Evolutionary conservation across 2,797 vertebrate genomes (phyloP).

Genomic region (Manis javanica): DNA sequence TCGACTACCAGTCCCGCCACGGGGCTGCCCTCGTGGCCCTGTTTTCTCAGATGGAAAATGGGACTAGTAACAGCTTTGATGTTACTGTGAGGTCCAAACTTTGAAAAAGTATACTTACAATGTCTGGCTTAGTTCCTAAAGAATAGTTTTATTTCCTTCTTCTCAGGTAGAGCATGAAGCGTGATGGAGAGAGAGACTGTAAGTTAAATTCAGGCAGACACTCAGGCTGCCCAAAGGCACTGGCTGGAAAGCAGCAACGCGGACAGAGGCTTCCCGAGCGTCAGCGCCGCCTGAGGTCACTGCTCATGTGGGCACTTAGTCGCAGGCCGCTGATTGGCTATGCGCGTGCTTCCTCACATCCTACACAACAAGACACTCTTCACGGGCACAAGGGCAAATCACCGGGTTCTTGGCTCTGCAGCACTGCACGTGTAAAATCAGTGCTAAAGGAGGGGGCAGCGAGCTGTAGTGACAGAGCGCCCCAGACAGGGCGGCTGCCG

Average conservation of each 20-base stretch:
- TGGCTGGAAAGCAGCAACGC: neutral
- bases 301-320: neutral
- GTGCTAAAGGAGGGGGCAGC: neutral
- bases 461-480: neutral
- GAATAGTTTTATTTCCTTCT: neutral
- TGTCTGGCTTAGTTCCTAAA: neutral
- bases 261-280: neutral
- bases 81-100: neutral
- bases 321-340: neutral
- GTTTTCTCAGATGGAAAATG: neutral
- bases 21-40: neutral
- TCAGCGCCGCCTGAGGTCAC: neutral
- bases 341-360: neutral
- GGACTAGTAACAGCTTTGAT: neutral
- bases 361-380: neutral
- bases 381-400: neutral
- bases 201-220: neutral
- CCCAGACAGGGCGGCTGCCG: neutral
- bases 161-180: neutral
- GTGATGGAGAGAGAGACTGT: neutral
- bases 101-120: neutral
- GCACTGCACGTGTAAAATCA: neutral
- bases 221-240: neutral
- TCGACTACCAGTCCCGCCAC: neutral
- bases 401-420: neutral